Evolutionary conservation across 2,113 vertebrate species (phyloP).

Genomic region (Numida meleagris): DNA sequence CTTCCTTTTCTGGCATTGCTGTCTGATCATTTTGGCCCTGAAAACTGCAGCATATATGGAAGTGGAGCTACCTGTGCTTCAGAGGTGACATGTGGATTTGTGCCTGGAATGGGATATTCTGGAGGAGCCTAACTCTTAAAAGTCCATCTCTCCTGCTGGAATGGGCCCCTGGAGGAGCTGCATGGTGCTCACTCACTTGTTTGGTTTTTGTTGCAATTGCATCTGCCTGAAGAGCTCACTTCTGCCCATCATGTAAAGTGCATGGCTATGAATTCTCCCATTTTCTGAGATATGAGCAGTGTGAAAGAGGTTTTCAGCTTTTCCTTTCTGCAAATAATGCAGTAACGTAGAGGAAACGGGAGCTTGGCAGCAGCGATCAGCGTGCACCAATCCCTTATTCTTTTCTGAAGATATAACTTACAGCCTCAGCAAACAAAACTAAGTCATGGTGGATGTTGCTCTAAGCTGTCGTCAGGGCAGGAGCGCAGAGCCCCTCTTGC

Average conservation of each 20-base stretch:
- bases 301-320: background rate
- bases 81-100: background rate
- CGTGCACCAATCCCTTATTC: background rate
- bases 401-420: background rate
- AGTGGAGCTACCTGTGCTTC: background rate
- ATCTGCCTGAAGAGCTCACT: background rate
- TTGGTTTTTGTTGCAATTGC: background rate
- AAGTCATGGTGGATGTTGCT: background rate
- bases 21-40: background rate
- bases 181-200: background rate
- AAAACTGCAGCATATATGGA: accelerated
- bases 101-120: background rate
- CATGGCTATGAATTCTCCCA: background rate
- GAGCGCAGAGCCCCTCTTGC: background rate
- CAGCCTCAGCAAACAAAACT: slow-evolving; percentile 3
- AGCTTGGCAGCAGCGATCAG: background rate
- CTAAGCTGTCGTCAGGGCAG: background rate
- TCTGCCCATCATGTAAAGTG: background rate
- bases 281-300: background rate
- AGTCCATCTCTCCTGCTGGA: background rate
- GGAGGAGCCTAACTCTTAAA: background rate
- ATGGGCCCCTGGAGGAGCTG: background rate
- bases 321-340: background rate
- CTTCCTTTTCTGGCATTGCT: background rate
- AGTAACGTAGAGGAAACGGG: background rate